Evolutionary conservation across 1,140 invertebrate species (phyloP), one percentile per base, ranked within the genome.

Genomic region (Drosophila nigromelanica): DNA sequence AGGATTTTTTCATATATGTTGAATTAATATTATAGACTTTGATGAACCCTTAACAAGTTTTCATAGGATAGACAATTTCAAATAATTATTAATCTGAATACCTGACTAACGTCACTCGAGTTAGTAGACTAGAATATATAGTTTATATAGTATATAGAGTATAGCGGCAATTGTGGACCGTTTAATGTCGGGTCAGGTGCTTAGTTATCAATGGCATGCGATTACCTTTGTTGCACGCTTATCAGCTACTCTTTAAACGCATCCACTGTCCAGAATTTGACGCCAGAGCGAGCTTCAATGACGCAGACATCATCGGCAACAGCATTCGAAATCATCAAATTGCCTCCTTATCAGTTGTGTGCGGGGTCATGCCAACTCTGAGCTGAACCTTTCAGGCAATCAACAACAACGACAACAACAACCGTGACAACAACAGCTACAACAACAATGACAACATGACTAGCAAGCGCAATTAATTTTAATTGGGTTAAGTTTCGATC

Each of bases 381-480:
- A 40, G 47, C 24, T 48, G 47, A 48, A 30, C 24, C 47, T 48
- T 21, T 47, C 21, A 47, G 18, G 21, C 21, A 4, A 48, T 27
- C 45, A 21, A 27, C 45, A 18, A 27, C 21, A n/a, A 27, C 2
- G 1, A 2, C 45, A 27, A 48, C 45, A 27, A 5, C 21, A n/a
- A 27, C 21, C 3, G n/a, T n/a, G n/a, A 27, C 12, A 21, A 24
- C 24, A 48, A 24, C 24, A 48, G 12, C 21, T 7, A 5, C 47
- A 27, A 48, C 47, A 48, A 48, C 43, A 45, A 45, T 4, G 5
- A 45, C 18, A 45, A 21, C 43, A 45, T 11, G 12, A 30, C 15
- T 18, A 69, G 45, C 62, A 52, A 56, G 18, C 43, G 70, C 70
- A 75, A 82, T 83, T 73, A 61, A 62, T 66, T 63, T 79, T 76